A percentile compares a stretch with the other conserved stretches of the same genome.
Conservation (phyloP, 2,888 invertebrate species). For the Pollenia amentaria region DNA sequence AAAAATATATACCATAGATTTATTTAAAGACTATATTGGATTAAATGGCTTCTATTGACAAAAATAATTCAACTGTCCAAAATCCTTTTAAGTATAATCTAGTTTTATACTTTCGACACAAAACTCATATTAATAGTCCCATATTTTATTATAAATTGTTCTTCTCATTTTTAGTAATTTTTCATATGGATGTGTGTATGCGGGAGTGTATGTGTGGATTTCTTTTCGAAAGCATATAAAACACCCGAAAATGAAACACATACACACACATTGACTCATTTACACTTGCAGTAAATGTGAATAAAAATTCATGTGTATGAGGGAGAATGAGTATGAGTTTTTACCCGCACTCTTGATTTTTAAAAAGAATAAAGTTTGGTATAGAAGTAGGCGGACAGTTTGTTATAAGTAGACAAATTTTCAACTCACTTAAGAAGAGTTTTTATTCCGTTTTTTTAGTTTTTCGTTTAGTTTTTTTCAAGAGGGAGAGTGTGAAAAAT, state of each 20-base stretch:
- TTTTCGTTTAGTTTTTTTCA: slow-evolving; percentile 2
- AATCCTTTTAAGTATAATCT: slow-evolving; percentile 72
- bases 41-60: slow-evolving; percentile 67
- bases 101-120: slow-evolving; percentile 69
- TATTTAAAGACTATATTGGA: slow-evolving; percentile 61
- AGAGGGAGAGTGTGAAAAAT: slow-evolving; percentile 72
- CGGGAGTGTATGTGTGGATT: not conserved
- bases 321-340: slow-evolving; percentile 9
- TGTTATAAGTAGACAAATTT: slow-evolving; percentile 73
- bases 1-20: slow-evolving; percentile 12
- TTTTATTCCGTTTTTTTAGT: slow-evolving; percentile 27
- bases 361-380: slow-evolving; percentile 29
- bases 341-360: not conserved
- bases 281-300: slow-evolving; percentile 4
- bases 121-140: slow-evolving; percentile 72
- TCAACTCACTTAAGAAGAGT: slow-evolving; percentile 55
- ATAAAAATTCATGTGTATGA: not conserved
- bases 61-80: slow-evolving; percentile 72
- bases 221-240: slow-evolving; percentile 6
- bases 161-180: slow-evolving; percentile 70
- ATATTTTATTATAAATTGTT: slow-evolving; percentile 74
- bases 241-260: not conserved
- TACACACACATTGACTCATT: slow-evolving; percentile 7
- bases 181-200: slow-evolving; percentile 51
- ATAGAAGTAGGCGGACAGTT: slow-evolving; percentile 72